Base-by-base conservation (phyloP, 1,140 invertebrate species). In the Bombus vancouverensis region DNA sequence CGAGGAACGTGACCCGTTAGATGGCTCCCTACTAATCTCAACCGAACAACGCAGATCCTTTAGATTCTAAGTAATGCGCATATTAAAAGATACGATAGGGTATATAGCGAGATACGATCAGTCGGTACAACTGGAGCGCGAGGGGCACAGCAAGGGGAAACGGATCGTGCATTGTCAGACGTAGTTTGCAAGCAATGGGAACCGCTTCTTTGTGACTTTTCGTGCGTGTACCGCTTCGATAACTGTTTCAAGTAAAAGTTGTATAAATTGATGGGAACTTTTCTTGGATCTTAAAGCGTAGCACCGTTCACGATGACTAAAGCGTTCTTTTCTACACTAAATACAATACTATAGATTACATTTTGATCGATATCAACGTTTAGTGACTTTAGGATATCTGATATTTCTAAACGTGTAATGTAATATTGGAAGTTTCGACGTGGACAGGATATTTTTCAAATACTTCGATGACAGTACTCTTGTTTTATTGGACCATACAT, bases 131-230 rank as follows among this genome's bases (percentile, higher is more conserved):
- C 12, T 62, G 15, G 34, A 65, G 57, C 39, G 34, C 74, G 34
- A 59, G 53, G 12, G 25, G 13, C 10, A 3, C 12, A 32, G 34
- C 28, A 80, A 80, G 44, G 65, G 65, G 65, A 53, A 65, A n/a
- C 44, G 78, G 78, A 47, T n/a, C 65, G 65, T 70, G 34, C 44
- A 34, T 37, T 68, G 65, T 80, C 78, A 80, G 65, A 62, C 57
- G 32, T 42, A 32, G 13, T 10, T 42, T 39, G 37, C 18, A 6
- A 42, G 28, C 22, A 77, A 32, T 37, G 32, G 73, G 42, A 44
- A 73, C 28, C 25, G 39, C 13, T 71, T 18, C 39, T 18, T 32
- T 12, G 47, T 53, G 15, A 57, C 34, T 53, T 57, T 75, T 75
- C 18, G 74, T 37, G 32, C 42, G 42, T 73, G 37, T 72, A 42